Conservation (phyloP, 2,797 vertebrate genomes). For the Acrossocheilus fasciatus region DNA sequence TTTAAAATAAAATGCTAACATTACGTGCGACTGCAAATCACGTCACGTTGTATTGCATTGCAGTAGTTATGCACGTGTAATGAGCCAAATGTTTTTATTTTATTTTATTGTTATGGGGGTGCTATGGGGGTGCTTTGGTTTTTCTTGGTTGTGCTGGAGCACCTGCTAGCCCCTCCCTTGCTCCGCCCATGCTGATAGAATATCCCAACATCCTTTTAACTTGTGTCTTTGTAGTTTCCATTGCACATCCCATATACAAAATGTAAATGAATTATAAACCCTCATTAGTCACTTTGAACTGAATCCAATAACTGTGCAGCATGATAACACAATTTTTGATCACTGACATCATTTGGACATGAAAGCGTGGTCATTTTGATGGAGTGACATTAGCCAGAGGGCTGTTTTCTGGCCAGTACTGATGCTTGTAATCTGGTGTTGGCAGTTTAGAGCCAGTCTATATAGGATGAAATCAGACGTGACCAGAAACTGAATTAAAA, state of each 20-base stretch:
- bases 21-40: too few species aligned
- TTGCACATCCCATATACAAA: neutral
- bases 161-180: too few species aligned
- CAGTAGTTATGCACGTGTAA: too few species aligned
- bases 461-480: neutral
- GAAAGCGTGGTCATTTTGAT: neutral
- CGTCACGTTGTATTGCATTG: too few species aligned
- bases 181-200: neutral
- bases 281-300: neutral
- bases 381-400: constrained; percentile 12
- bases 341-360: neutral
- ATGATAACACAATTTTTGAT: constrained; percentile 5
- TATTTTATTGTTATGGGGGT: too few species aligned
- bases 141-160: too few species aligned
- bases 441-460: neutral
- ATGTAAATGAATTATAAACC: neutral
- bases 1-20: too few species aligned
- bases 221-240: neutral
- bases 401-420: constrained; percentile 22
- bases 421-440: neutral
- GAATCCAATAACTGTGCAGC: neutral
- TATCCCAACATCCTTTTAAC: neutral
- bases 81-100: too few species aligned
- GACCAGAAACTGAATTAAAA: constrained; percentile 1
- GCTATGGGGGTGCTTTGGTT: too few species aligned